phyloP scores from a whole-genome alignment of 2,888 invertebrate genomes.

The Mimumesa dahlbomi region DNA sequence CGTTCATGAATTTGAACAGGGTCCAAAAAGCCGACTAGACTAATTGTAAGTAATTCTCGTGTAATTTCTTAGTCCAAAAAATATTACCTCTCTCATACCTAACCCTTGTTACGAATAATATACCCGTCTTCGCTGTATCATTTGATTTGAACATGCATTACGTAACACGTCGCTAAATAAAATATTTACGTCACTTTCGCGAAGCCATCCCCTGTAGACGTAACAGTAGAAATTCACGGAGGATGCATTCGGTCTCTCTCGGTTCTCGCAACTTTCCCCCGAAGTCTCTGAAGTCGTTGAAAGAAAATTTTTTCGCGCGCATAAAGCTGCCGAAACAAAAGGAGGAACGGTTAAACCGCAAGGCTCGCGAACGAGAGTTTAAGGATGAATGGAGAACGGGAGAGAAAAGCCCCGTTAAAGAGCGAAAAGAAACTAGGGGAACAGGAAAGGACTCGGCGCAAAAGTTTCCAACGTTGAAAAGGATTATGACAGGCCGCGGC shows the following conservation, averaged over 20 bases:
- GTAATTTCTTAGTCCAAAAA: constrained; percentile 4
- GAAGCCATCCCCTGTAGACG: too few relatives aligned
- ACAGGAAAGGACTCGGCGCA: constrained; percentile 2
- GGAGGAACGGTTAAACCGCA: constrained; percentile 52
- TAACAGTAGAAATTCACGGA: too few relatives aligned
- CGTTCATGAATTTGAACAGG: constrained; percentile 24
- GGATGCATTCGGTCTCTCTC: neutral
- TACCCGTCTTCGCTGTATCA: too few relatives aligned
- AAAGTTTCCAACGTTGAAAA: constrained; percentile 58
- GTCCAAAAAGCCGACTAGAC: neutral
- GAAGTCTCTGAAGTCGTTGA: neutral
- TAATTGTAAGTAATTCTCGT: constrained; percentile 29
- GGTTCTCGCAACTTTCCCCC: neutral
- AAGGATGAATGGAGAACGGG: constrained; percentile 52
- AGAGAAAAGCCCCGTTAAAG: constrained; percentile 57
- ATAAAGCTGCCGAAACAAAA: constrained; percentile 50
- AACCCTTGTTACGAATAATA: too few relatives aligned
- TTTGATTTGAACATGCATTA: too few relatives aligned
- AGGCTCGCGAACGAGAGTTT: constrained; percentile 27
- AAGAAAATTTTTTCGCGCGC: neutral
- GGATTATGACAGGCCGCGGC: constrained; percentile 62
- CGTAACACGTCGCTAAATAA: too few relatives aligned
- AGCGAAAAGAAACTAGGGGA: constrained; percentile 19
- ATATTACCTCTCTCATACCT: neutral
- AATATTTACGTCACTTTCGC: too few relatives aligned